Base-by-base conservation (phyloP, 2,797 vertebrate genomes). In the Chaenodraco wilsoni region DNA sequence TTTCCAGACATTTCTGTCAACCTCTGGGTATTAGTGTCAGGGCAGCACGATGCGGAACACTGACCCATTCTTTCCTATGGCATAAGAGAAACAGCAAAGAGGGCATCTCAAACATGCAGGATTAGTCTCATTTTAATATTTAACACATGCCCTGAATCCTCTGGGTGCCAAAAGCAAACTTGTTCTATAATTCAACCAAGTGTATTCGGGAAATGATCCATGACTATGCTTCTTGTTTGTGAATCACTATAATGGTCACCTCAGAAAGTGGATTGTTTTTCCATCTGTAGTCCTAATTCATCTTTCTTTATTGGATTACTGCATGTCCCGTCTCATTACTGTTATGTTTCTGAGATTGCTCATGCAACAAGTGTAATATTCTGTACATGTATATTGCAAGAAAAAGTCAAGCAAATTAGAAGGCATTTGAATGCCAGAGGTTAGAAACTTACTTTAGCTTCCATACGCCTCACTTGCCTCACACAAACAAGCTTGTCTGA, bases 21-120 rank as follows among this genome's bases (percentile, higher is more conserved):
- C 74, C 72, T 61, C 70, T 55, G 80, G 76, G 86, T 80, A 84
- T 89, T 87, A 88, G 76, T 48, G 66, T 91, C 84, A 89, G 64
- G 66, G 43, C 45, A 11, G 65, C 83, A 61, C 5, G 81, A 81
- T 82, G 72, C 69, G 76, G 83, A 88, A 87, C 79, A 82, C 72
- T 79, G 82, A 79, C 69, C 73, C 55, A 21, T 71, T 75, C 80
- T 76, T 75, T 74, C 46, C 31, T 69, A 51, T 62, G 70, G 78
- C 73, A 73, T 74, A 76, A 69, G 56, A 62, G 80, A 37, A 82
- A 68, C 31, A 41, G 49, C 71, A 74, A 63, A 23, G 52, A 66
- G 45, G 66, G 62, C 62, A 65, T 77, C 72, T 79, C 73, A 52
- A 69, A 76, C 72, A 84, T 74, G 65, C 71, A 69, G 68, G 79